Evolutionary conservation across 1,140 invertebrate species (phyloP).

Genomic region (Apolygus lucorum): DNA sequence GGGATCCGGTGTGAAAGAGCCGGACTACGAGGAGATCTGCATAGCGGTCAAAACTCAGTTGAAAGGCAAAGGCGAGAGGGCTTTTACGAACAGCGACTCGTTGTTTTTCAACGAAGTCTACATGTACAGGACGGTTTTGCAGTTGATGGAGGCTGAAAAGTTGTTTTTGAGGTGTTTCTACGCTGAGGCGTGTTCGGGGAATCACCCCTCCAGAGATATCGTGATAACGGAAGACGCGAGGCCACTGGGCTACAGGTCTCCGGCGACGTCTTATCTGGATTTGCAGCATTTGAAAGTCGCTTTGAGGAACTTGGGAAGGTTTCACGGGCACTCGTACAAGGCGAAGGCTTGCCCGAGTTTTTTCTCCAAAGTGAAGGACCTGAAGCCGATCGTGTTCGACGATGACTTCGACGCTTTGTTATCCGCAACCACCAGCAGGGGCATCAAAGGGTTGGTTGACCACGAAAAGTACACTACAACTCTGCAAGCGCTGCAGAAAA

Average conservation of each 20-base stretch:
- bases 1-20: background rate
- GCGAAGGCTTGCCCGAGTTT: constrained; percentile 35
- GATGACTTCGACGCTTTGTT: background rate
- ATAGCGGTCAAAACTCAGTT: background rate
- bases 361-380: constrained; percentile 30
- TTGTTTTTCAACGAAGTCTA: constrained; percentile 30
- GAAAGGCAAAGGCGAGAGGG: background rate
- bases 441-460: too few species aligned
- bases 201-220: constrained; percentile 23
- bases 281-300: constrained; percentile 36
- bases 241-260: constrained; percentile 22
- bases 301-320: constrained; percentile 37
- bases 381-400: constrained; percentile 27
- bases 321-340: constrained; percentile 39
- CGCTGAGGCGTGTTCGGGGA: constrained; percentile 19
- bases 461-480: too few species aligned
- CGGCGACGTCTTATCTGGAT: constrained; percentile 23
- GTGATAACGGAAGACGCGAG: constrained; percentile 38
- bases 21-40: background rate
- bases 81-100: constrained; percentile 1
- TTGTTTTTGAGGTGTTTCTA: constrained; percentile 29
- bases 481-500: too few species aligned
- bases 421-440: background rate
- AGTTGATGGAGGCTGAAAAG: background rate
- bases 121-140: constrained; percentile 29